Evolutionary conservation across 2,797 vertebrate species (phyloP).

Genomic region (Artibeus jamaicensis): DNA sequence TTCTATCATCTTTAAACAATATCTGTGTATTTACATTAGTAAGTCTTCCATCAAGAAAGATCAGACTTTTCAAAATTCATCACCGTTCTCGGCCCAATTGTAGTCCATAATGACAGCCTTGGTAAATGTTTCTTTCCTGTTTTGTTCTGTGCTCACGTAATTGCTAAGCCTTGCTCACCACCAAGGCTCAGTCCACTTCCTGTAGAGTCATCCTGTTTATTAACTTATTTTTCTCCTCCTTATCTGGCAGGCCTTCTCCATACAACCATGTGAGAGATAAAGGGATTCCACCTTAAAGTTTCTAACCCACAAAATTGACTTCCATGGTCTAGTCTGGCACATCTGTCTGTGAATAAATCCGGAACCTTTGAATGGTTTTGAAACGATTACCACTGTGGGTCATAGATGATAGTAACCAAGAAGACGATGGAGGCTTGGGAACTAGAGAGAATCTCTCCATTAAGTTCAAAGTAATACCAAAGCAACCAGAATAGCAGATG

Average conservation of each 20-base stretch:
- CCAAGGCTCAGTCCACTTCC: background rate
- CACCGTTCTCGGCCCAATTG: background rate
- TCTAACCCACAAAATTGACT: slow-evolving; percentile 41
- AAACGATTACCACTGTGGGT: slow-evolving; percentile 70
- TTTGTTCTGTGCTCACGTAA: background rate
- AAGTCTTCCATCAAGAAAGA: background rate
- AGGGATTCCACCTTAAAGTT: slow-evolving; percentile 54
- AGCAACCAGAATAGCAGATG: background rate
- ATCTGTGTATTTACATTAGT: background rate
- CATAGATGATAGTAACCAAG: slow-evolving; percentile 75
- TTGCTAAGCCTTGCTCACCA: background rate
- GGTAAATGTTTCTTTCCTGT: background rate
- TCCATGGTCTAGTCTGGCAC: slow-evolving; percentile 50
- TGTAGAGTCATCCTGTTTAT: background rate
- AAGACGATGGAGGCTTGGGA: slow-evolving; percentile 55
- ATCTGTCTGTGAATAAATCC: slow-evolving; percentile 75
- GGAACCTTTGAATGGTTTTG: slow-evolving; percentile 64
- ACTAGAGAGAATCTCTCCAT: background rate
- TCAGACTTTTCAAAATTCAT: background rate
- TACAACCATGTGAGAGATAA: slow-evolving; percentile 2
- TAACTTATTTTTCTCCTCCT: background rate
- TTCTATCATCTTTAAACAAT: background rate
- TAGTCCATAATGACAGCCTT: background rate
- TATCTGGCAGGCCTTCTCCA: background rate
- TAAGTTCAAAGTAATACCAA: slow-evolving; percentile 67